phyloP scores from a whole-genome alignment of 2,113 vertebrate species.

The Cottus gobio region DNA sequence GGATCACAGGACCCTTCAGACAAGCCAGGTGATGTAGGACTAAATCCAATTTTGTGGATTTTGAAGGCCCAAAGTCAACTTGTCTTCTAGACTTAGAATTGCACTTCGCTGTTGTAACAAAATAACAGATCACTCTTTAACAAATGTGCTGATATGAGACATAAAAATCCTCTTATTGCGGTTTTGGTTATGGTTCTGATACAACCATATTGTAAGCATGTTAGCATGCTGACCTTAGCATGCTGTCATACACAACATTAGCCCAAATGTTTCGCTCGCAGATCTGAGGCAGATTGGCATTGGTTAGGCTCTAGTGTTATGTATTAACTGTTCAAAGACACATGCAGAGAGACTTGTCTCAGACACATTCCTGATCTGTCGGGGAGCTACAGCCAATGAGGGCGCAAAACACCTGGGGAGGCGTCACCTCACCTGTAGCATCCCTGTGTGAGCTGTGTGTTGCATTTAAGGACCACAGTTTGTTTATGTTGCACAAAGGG shows the following conservation, averaged over 20 bases:
- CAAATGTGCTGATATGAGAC: not conserved
- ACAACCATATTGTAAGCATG: not conserved
- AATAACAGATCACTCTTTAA: not conserved
- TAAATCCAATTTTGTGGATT: slow-evolving; percentile 7
- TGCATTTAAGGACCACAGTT: no score
- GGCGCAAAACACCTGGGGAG: no score
- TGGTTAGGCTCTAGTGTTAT: no score
- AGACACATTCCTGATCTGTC: no score
- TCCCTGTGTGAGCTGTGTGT: no score
- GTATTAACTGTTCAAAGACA: no score
- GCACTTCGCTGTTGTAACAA: not conserved
- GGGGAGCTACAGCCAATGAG: no score
- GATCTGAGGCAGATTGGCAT: no score
- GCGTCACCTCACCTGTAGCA: no score
- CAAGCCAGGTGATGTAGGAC: slow-evolving; percentile 3
- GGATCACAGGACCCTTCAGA: slow-evolving; percentile 11
- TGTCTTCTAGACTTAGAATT: slow-evolving; percentile 16
- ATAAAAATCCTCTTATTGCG: slow-evolving; percentile 13
- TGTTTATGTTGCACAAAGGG: no score
- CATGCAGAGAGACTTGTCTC: no score
- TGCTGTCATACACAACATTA: not conserved
- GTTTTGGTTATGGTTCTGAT: not conserved
- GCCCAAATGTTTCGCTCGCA: no score
- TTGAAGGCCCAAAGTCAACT: not conserved
- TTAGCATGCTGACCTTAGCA: not conserved